These are phyloP conservation scores for Pseudanteris insignis DNA, from an alignment of 2,888 invertebrate genomes.

Conservation along the genomic window DNA sequence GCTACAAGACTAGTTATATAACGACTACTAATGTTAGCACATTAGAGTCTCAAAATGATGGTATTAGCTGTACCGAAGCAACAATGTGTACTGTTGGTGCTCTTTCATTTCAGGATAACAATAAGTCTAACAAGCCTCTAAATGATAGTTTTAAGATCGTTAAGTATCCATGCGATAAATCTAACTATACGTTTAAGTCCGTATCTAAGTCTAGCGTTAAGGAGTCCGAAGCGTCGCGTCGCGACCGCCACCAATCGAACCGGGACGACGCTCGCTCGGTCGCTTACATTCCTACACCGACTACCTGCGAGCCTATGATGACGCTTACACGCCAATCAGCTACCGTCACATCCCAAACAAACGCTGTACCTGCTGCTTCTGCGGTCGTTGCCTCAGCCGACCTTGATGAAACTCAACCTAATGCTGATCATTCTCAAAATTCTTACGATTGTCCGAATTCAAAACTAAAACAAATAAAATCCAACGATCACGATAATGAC, in stretches of 20 bases:
- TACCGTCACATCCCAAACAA: conserved; percentile 64
- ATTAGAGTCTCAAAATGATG: conserved; percentile 64
- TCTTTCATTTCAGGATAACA: conserved; percentile 68
- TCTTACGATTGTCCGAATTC: not conserved
- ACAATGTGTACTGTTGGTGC: conserved; percentile 68
- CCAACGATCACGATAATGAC: not conserved
- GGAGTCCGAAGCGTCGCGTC: conserved; percentile 57
- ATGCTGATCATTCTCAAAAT: not conserved
- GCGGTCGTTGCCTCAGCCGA: conserved; percentile 52
- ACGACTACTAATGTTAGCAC: conserved; percentile 61
- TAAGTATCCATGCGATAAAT: conserved; percentile 58
- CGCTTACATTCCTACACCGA: conserved; percentile 66
- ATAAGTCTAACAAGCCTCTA: conserved; percentile 63
- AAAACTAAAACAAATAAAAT: conserved; percentile 1
- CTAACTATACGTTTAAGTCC: conserved; percentile 62
- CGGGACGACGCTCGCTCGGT: conserved; percentile 56
- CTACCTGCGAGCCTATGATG: conserved; percentile 67
- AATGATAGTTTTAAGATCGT: conserved; percentile 59
- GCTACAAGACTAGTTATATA: conserved; percentile 61
- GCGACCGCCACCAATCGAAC: conserved; percentile 45
- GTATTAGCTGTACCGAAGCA: conserved; percentile 66
- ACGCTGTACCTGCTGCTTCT: conserved; percentile 62
- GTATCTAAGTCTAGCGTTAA: conserved; percentile 65
- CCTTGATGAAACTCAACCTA: conserved; percentile 48
- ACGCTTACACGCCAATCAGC: conserved; percentile 66